Base-by-base conservation (phyloP, 2,113 vertebrate species). In the Cyrtonyx montezumae region DNA sequence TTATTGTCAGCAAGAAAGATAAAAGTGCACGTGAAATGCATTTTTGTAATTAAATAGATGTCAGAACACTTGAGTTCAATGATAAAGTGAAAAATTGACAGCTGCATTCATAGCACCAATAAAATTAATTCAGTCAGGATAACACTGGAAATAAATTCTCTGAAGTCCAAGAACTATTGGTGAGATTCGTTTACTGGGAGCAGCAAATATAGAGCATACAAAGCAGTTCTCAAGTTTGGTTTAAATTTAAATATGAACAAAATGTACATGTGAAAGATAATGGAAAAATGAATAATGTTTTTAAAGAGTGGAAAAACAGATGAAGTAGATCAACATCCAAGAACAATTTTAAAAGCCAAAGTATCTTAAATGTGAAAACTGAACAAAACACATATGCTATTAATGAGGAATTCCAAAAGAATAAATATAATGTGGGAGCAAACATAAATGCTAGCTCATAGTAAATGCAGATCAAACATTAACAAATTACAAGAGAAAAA, bases 131-230 rank as follows among this genome's bases (percentile, higher is more conserved):
- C 20, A 45, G 42, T 3, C 20, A 62, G 40, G 78, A 92, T 79
- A 92, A 91, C 68, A 62, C 67, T 83, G 90, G 83, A 94, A 96
- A 93, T 83, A 75, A 96, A 85, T 82, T 91, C 58, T 75, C 59
- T 10, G 0, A 59, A 70, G 34, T 79, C 67, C 65, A 85, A 95
- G 69, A 86, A 80, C 51, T 84, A 65, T 67, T 74, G 26, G 8
- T 67, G 46, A 82, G 11, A 55, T 75, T 93, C 68, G 76, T 79
- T 93, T 83, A 48, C 71, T 32, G 32, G 40, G 4, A 26, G 21
- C 21, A 55, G 25, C 45, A 95, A 56, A 49, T 43, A 77, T 91
- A 53, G 74, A 89, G 70, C 2, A 26, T 20, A 23, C 81, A 48
- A 73, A 84, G 36, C 7, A 40, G 32, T 32, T 22, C 20, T 66